phyloP scores from a whole-genome alignment of 2,797 vertebrate genomes.

The Sandelia bainsii region DNA sequence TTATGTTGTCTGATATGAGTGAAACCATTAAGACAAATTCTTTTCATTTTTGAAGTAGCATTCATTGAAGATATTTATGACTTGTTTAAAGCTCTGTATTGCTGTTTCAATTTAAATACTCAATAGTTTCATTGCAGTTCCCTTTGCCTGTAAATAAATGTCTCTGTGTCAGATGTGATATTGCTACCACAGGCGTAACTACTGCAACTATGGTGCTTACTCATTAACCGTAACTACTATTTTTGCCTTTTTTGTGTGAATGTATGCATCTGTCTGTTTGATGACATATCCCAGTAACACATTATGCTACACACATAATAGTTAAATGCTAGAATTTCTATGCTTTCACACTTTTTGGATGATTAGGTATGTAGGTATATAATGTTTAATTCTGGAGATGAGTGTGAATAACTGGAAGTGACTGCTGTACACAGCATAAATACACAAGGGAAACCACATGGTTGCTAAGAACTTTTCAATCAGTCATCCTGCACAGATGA shows the following conservation, averaged over 20 bases:
- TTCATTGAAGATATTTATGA: neutral
- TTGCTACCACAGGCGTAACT: too few relatives aligned
- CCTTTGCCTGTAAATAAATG: too few relatives aligned
- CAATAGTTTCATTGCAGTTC: too few relatives aligned
- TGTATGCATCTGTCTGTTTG: neutral
- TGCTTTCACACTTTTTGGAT: neutral
- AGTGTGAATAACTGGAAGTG: constrained; percentile 63
- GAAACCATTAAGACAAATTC: neutral
- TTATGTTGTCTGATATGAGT: neutral
- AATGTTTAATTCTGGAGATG: constrained; percentile 7
- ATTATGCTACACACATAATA: neutral
- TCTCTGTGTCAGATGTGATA: too few relatives aligned
- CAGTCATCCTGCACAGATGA: constrained; percentile 28
- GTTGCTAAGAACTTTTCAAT: constrained; percentile 47
- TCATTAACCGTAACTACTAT: too few relatives aligned
- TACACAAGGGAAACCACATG: constrained; percentile 32
- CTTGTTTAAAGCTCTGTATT: neutral
- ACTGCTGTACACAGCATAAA: constrained; percentile 15
- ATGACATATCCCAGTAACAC: rapidly evolving
- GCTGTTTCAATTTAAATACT: rapidly evolving
- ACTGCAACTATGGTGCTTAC: too few relatives aligned
- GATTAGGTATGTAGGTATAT: neutral
- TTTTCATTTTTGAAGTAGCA: neutral
- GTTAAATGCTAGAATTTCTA: neutral
- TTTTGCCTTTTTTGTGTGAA: neutral